Percentiles rank a stretch among this genome's conserved stretches.
Evolutionary conservation across 1,140 invertebrate species (phyloP).

Genomic region (Phymastichus coffea): DNA sequence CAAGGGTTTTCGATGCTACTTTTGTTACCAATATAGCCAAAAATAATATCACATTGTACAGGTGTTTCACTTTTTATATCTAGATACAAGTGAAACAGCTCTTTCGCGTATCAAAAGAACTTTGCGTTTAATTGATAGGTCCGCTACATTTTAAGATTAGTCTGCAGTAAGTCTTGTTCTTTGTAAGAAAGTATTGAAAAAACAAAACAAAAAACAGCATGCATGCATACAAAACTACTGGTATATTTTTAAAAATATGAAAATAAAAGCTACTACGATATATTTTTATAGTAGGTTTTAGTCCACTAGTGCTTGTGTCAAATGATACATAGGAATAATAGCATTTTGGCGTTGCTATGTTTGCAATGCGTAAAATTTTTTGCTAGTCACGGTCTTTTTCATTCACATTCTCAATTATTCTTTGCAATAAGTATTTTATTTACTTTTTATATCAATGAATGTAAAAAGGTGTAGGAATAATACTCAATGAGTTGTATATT

Average conservation of each 20-base stretch:
- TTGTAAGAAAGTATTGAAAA: slow-evolving; percentile 23
- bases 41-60: slow-evolving; percentile 15
- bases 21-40: slow-evolving; percentile 17
- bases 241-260: slow-evolving; percentile 22
- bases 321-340: neutral
- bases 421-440: slow-evolving; percentile 4
- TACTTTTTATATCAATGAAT: neutral
- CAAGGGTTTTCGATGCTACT: slow-evolving; percentile 9
- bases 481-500: neutral
- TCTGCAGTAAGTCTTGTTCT: slow-evolving; percentile 8
- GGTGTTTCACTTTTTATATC: slow-evolving; percentile 16
- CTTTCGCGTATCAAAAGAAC: neutral
- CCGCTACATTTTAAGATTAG: neutral
- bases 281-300: slow-evolving; percentile 28
- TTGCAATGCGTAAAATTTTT: slow-evolving; percentile 5
- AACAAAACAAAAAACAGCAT: slow-evolving; percentile 5
- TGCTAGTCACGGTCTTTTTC: slow-evolving; percentile 22
- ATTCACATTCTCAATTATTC: neutral
- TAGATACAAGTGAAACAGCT: neutral
- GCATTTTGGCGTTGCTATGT: slow-evolving; percentile 19
- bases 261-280: slow-evolving; percentile 13
- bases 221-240: slow-evolving; percentile 7
- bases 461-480: slow-evolving; percentile 1
- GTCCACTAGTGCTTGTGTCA: slow-evolving; percentile 10
- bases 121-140: neutral